These are phyloP conservation scores for Podilymbus podiceps DNA, from an alignment of 2,113 vertebrate genomes.

Conservation along the genomic window DNA sequence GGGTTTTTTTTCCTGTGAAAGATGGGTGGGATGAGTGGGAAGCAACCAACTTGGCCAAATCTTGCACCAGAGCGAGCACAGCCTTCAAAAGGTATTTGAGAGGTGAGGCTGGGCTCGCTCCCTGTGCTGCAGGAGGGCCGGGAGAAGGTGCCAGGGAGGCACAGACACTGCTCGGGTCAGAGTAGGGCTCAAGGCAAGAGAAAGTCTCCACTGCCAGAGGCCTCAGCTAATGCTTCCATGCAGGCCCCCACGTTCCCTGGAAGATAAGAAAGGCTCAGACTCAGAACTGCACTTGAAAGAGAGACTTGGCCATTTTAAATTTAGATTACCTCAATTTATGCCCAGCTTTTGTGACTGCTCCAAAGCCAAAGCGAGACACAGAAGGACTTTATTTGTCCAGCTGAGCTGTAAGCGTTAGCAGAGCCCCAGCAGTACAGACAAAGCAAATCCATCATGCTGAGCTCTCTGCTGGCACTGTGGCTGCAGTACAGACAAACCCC, in stretches of 20 bases:
- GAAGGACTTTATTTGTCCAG: rapidly evolving
- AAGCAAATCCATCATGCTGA: not conserved
- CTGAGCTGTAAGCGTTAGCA: not conserved
- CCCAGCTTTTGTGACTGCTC: not conserved
- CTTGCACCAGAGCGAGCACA: not conserved
- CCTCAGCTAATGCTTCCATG: not conserved
- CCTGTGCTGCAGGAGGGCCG: rapidly evolving
- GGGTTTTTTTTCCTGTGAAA: not conserved
- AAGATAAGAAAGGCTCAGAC: not conserved
- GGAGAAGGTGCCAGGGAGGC: not conserved
- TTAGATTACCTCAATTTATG: not conserved
- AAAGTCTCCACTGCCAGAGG: not conserved
- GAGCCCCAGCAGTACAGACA: not conserved
- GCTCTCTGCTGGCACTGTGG: not conserved
- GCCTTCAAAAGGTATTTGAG: not conserved
- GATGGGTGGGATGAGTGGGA: not conserved
- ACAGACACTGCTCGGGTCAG: not conserved
- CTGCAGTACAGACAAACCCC: not conserved
- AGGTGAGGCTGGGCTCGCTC: not conserved
- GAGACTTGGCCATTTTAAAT: not conserved
- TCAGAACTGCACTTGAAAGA: not conserved
- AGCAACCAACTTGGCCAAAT: not conserved
- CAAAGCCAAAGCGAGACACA: not conserved
- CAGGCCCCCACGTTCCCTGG: not conserved
- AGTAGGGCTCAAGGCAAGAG: not conserved